Evolutionary conservation across 2,113 vertebrate genomes (phyloP).

Genomic region (Trachemys scripta): DNA sequence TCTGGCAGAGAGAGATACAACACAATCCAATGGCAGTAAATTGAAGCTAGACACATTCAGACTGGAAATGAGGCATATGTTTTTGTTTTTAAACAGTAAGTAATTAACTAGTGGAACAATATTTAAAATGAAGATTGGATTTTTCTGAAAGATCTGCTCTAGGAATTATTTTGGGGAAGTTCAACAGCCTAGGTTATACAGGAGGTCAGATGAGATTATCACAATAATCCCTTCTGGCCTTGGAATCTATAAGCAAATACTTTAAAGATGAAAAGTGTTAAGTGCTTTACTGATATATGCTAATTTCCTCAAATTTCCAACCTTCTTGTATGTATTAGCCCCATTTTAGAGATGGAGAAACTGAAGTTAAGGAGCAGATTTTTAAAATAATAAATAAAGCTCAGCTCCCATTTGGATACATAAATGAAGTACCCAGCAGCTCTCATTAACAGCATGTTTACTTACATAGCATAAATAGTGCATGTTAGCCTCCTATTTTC

Average conservation of each 20-base stretch:
- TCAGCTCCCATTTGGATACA: background rate
- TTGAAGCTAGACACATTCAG: background rate
- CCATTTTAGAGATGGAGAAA: background rate
- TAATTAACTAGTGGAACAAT: background rate
- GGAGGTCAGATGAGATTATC: background rate
- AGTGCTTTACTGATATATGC: rapidly evolving
- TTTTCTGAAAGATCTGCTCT: background rate
- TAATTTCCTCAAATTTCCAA: background rate
- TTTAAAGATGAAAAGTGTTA: too few species aligned
- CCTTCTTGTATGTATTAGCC: background rate
- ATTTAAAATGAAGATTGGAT: background rate
- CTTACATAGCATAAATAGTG: background rate
- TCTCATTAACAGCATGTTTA: background rate
- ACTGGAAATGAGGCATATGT: background rate
- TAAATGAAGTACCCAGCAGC: background rate
- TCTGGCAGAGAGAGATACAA: background rate
- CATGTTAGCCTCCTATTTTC: background rate
- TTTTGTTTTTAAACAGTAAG: background rate
- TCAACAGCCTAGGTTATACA: background rate
- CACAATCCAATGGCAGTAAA: background rate
- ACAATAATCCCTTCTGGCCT: background rate
- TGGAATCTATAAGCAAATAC: background rate
- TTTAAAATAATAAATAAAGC: background rate
- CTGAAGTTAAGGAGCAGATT: rapidly evolving
- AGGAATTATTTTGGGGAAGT: background rate